phyloP scores from a whole-genome alignment of 2,888 invertebrate genomes.

The Craniophora ligustri region DNA sequence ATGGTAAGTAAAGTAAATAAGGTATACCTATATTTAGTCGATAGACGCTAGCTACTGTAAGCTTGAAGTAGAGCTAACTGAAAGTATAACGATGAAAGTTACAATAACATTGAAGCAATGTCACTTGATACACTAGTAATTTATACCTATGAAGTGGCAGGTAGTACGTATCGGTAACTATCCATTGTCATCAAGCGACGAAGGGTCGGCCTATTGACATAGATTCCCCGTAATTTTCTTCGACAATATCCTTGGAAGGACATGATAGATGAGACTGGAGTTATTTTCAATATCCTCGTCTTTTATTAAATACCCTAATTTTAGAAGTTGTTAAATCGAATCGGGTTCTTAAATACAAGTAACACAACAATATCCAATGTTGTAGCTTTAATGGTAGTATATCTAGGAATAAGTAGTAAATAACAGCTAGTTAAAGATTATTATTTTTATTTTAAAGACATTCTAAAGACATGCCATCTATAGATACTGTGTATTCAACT shows the following conservation, averaged over 20 bases:
- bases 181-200: conserved; percentile 12
- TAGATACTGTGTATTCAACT: too few species aligned
- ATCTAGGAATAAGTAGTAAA: too few species aligned
- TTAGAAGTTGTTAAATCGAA: conserved; percentile 8
- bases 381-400: too few species aligned
- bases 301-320: neutral
- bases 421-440: too few species aligned
- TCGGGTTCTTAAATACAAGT: too few species aligned
- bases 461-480: too few species aligned
- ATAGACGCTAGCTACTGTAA: too few species aligned
- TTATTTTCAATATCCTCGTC: conserved; percentile 25
- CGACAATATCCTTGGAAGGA: conserved; percentile 23
- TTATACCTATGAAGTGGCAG: neutral
- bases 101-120: neutral
- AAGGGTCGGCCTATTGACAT: conserved; percentile 22
- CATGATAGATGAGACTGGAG: conserved; percentile 30
- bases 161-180: conserved; percentile 3
- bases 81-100: neutral
- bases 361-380: too few species aligned
- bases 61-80: too few species aligned
- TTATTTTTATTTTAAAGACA: too few species aligned
- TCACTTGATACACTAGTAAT: neutral
- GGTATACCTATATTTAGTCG: too few species aligned
- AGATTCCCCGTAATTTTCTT: conserved; percentile 31
- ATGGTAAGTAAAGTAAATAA: too few species aligned